Evolutionary conservation across 2,113 vertebrate genomes (phyloP).

Genomic region (Cephalopholis sonnerati): DNA sequence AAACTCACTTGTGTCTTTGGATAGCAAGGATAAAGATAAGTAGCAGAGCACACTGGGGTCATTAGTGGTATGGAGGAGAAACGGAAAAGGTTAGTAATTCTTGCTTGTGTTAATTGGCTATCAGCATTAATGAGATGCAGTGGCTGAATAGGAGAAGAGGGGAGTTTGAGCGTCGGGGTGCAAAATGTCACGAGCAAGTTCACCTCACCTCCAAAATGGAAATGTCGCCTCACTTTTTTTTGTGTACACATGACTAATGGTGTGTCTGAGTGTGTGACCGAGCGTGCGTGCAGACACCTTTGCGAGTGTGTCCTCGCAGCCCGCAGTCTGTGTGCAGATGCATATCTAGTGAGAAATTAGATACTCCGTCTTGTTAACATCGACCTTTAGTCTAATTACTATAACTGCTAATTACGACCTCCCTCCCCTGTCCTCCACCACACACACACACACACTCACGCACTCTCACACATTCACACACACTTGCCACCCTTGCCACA

Average conservation of each 20-base stretch:
- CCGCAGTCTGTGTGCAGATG: slow-evolving; percentile 53
- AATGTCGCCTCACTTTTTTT: slow-evolving; percentile 58
- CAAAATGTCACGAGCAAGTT: slow-evolving; percentile 77
- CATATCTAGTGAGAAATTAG: slow-evolving; percentile 71
- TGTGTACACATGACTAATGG: slow-evolving; percentile 31
- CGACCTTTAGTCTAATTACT: slow-evolving; percentile 78
- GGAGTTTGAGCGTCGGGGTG: slow-evolving; percentile 42
- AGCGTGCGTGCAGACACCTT: background rate
- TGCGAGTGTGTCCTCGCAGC: slow-evolving; percentile 16
- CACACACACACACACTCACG: slow-evolving; percentile 6
- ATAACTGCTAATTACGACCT: slow-evolving; percentile 66
- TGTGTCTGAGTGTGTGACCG: background rate
- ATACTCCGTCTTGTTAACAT: slow-evolving; percentile 76
- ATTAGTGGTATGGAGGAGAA: slow-evolving; percentile 61
- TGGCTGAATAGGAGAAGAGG: slow-evolving; percentile 44
- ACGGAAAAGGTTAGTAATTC: slow-evolving; percentile 76
- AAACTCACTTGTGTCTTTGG: slow-evolving; percentile 59
- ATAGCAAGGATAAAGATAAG: slow-evolving; percentile 66
- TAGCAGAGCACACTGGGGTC: slow-evolving; percentile 62
- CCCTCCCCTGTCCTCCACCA: background rate
- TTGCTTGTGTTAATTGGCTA: slow-evolving; percentile 76
- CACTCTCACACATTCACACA: slow-evolving; percentile 5
- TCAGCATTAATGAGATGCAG: slow-evolving; percentile 79
- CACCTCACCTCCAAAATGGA: slow-evolving; percentile 45
- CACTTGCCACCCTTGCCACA: slow-evolving; percentile 20